Base-by-base conservation (phyloP, 2,113 vertebrate species). In the Phocoena sinus region DNA sequence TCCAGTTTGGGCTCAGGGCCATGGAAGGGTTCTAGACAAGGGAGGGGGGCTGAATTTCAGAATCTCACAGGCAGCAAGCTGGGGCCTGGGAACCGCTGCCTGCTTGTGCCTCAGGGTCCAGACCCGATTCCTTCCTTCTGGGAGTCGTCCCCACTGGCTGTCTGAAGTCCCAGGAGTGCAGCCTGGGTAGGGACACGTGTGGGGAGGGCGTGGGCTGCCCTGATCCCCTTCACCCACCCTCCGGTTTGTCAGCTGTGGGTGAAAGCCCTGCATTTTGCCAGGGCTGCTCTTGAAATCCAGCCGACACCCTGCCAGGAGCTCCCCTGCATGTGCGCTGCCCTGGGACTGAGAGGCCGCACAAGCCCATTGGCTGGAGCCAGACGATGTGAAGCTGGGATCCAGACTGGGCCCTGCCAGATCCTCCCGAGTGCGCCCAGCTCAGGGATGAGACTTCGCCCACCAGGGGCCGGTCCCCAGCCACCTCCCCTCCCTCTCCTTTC, bases 231-330 rank as follows among this genome's bases (percentile, higher is more conserved):
- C 23, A 31, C 38, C 58, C 11, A 8, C 0, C 2, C 18, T n/a
- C 8, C 1, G 18, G 8, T 20, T 8, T 23, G 15, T 21, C 62
- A 14, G 38, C 20, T 53, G 60, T 50, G 26, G 41, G 25, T 2
- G 2, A 26, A 26, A 68, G 12, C 23, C 60, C 31, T 2, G 21
- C 0, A 3, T 21, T 26, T 63, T 15, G 60, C 41, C 33, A 21
- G 41, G 36, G 41, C 79, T 56, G 47, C 21, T 79, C 67, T n/a
- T 10, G 31, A 68, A 60, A 41, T 11, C 13, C 1, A 6, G 84
- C 28, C 0, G 0, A 1, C 0, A 1, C 28, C 47, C 21, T 0
- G 0, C 13, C 38, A 21, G 12, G 9, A 11, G 20, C 44, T 23
- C 58, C 53, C 47, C 65, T 21, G 1, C 5, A 0, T 1, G 0